These are phyloP conservation scores for Oophaga sylvatica DNA, from an alignment of 2,797 vertebrate species.

Conservation along the genomic window DNA sequence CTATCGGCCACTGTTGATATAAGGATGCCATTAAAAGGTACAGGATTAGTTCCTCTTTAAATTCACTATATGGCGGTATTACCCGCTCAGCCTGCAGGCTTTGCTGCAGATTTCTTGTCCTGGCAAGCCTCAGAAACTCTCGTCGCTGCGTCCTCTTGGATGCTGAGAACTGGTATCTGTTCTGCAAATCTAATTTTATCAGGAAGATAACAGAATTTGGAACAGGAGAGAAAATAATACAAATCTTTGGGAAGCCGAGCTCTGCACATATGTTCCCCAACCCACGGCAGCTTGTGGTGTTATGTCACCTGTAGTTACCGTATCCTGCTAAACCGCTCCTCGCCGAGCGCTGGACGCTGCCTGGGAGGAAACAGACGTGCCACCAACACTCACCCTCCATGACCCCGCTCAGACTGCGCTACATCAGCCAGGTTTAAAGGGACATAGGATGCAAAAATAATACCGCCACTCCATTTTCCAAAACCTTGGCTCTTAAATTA, in stretches of 20 bases:
- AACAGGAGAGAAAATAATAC: neutral
- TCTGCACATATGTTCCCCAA: conserved; percentile 35
- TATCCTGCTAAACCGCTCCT: conserved; percentile 1
- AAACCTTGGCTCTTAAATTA: neutral
- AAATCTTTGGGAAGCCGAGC: neutral
- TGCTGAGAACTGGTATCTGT: conserved; percentile 43
- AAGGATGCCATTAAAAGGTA: neutral
- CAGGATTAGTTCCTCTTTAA: neutral
- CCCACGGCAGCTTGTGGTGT: conserved; percentile 15
- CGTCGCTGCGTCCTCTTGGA: conserved; percentile 16
- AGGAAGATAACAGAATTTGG: conserved; percentile 40
- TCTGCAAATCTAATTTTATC: conserved; percentile 55
- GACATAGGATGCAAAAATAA: neutral
- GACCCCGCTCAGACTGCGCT: neutral
- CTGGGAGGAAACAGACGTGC: neutral
- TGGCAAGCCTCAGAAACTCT: conserved; percentile 31
- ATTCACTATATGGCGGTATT: neutral
- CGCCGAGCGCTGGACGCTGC: conserved; percentile 2
- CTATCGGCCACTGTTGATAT: too few relatives aligned
- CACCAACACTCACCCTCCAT: neutral
- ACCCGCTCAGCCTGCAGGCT: neutral
- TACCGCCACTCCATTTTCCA: neutral
- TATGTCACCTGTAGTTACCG: conserved; percentile 47
- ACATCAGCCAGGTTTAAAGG: neutral
- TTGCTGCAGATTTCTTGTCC: neutral